Evolutionary conservation across 2,797 vertebrate species (phyloP), one percentile per base, ranked within the genome.

Genomic region (Heterohyrax brucei): DNA sequence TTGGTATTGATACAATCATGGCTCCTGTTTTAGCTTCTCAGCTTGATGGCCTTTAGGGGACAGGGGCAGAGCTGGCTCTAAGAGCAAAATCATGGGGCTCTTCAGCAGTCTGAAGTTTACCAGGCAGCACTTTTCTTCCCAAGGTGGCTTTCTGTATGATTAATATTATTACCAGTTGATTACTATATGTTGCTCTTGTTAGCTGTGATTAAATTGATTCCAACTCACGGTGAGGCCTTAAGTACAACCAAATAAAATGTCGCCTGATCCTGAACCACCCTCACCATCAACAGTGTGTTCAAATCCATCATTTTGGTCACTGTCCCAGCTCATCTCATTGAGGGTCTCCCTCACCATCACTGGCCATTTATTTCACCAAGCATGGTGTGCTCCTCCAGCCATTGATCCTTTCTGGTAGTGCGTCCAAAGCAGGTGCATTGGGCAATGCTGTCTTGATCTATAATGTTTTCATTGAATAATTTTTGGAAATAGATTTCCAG

Each of bases 1-100:
- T 0, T 13, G 66, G 30, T 56, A 22, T 24, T 18, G 33, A 1
- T 2, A 30, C 0, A 4, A 44, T 7, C 14, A 21, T 30, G 16
- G 62, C 18, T 44, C 3, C 0, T 0, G 13, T 4, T 30, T 48
- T n/a, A 2, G 3, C 84, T 50, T 21, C 53, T 22, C 44, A 48
- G 64, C 83, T 30, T 33, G 22, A 2, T 8, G 16, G 6, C 26
- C 62, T 39, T 33, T 6, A 5, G 68, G 46, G 10, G 44, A 14
- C 44, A 1, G 75, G 33, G 8, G 16, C 10, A 1, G 8, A 53
- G 16, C 56, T 16, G 87, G 77, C 39, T 79, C 30, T 3, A 0
- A 78, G 33, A 64, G 33, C 72, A 30, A 64, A 78, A 68, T 3
- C 7, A 7, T 62, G n/a, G 26, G 7, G 24, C 53, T 70, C 56